Evolutionary conservation across 1,140 invertebrate genomes (phyloP).

Genomic region (Heterodera schachtii): DNA sequence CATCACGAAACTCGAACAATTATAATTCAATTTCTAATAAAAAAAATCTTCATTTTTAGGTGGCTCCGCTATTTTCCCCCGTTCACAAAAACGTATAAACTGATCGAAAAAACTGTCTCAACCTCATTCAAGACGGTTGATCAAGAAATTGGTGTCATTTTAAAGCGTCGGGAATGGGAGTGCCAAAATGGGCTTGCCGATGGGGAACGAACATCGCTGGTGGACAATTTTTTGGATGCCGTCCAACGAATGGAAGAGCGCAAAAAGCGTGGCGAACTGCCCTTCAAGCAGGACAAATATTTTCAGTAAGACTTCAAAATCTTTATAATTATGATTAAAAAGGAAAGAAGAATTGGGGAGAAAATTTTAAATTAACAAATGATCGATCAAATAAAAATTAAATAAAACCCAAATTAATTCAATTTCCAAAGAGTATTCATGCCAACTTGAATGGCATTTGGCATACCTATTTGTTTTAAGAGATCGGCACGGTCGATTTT

Average conservation of each 20-base stretch:
- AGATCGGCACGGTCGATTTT: no score
- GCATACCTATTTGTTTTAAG: no score
- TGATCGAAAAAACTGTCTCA: constrained; percentile 13
- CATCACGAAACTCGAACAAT: no score
- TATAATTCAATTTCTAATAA: no score
- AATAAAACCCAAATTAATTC: no score
- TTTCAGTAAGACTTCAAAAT: constrained; percentile 4
- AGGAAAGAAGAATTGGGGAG: no score
- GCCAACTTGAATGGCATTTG: no score
- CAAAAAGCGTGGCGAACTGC: constrained; percentile 2
- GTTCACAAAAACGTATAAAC: not conserved
- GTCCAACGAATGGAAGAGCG: constrained; percentile 5
- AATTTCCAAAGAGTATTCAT: no score
- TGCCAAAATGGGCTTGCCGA: constrained; percentile 1
- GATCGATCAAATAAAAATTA: no score
- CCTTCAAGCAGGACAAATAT: constrained; percentile 27
- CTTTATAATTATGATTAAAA: no score
- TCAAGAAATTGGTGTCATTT: constrained; percentile 4
- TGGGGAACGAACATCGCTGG: not conserved
- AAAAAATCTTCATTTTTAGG: not conserved
- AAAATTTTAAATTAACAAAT: no score
- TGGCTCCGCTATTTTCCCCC: constrained; percentile 27
- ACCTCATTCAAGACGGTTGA: constrained; percentile 8
- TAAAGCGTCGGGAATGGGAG: constrained; percentile 9
- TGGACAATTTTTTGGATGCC: constrained; percentile 22